Conservation (phyloP, 1,140 invertebrate species). For the Geopemphigus sp. region DNA sequence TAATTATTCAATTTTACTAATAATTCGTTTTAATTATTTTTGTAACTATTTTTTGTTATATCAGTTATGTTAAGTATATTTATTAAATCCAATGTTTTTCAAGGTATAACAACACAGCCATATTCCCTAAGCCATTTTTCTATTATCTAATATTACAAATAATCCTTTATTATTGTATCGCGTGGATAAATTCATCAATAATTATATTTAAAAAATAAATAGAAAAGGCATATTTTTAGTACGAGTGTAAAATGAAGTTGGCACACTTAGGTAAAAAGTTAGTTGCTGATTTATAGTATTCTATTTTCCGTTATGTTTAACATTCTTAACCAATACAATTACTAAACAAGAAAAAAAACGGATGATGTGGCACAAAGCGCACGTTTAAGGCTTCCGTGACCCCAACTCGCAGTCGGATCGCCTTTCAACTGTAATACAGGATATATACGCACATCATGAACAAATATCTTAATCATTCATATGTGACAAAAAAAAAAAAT, state of each 20-base stretch:
- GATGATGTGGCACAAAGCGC: constrained; percentile 15
- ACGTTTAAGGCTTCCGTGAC: constrained; percentile 34
- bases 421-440: background rate
- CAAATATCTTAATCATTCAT: too few relatives aligned
- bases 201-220: background rate
- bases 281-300: constrained; percentile 17
- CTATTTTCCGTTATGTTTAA: background rate
- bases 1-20: too few relatives aligned
- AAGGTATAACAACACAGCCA: too few relatives aligned
- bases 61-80: too few relatives aligned
- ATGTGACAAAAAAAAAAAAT: too few relatives aligned
- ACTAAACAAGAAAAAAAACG: constrained; percentile 10
- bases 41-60: too few relatives aligned
- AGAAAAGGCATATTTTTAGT: background rate
- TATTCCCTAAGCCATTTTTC: too few relatives aligned
- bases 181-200: background rate
- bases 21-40: too few relatives aligned
- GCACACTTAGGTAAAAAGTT: background rate
- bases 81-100: too few relatives aligned
- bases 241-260: background rate
- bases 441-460: background rate
- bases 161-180: background rate
- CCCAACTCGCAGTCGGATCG: constrained; percentile 15
- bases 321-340: background rate
- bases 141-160: too few relatives aligned